Evolutionary conservation across 2,113 vertebrate species (phyloP), one percentile per base, ranked within the genome.

Genomic region (Uropsilus gracilis): DNA sequence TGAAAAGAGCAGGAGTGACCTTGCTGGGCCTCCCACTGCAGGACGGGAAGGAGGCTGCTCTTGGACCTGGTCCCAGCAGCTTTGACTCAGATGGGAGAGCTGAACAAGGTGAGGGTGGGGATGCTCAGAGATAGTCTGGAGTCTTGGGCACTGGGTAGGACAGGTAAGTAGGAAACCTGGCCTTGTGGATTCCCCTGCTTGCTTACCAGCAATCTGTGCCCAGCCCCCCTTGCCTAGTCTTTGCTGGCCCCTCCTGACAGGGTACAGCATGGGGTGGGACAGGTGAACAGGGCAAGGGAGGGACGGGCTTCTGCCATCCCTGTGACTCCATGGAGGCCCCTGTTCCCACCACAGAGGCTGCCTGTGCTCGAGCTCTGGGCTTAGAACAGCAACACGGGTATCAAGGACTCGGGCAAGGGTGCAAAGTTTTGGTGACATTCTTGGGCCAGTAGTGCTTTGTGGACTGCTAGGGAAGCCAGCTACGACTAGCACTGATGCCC

Each of bases 381-480:
- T 59, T 69, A 18, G 68, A 90, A 53, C 48, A 50, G 32, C 68
- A 61, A 44, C 22, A 44, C 66, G 80, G 48, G 69, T 30, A 34
- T 48, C 75, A 95, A 66, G 32, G 59, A 48, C 42, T 12, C 17
- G 44, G 37, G 44, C 30, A 91, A n/a, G 3, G 32, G 28, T 75
- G 42, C 30, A 28, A 69, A 42, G 42, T 90, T 78, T 82, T 20
- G 91, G 42, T 37, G n/a, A 42, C 44, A 8, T 86, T 50, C 37
- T 80, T 86, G 78, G 64, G 92, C 75, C 83, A 28, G 66, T 72
- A 68, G 55, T 24, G 2, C 85, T 80, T 57, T 92, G 50, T 81
- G 64, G 71, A 42, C 90, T 77, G 72, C 57, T 39, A 30, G 39
- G 42, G 13, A 89, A 13, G 22, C 57, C 78, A 83, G 0, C 13